Evolutionary conservation across 2,113 vertebrate species (phyloP), one percentile per base, ranked within the genome.

Genomic region (Pluvianellus socialis): DNA sequence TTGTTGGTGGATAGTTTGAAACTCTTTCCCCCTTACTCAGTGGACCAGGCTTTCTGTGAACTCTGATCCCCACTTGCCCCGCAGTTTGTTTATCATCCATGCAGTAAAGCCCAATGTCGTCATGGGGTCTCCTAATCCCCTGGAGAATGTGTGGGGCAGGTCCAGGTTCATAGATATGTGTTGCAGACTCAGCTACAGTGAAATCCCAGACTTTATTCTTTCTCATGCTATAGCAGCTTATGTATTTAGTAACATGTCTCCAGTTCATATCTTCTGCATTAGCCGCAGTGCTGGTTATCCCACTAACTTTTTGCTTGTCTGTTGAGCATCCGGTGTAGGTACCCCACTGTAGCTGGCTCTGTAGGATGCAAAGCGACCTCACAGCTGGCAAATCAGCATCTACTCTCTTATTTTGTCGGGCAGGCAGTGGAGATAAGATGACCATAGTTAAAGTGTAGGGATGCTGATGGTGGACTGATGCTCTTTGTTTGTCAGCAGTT

Each of bases 361-460:
- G 28, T 7, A 27, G 73, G 30, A 11, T 20, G 22, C 33, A 40
- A 27, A 91, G 19, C 22, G 52, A 18, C 22, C 30, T 68, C 30
- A 20, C 14, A 47, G 44, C 28, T 88, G 68, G 67, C 35, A 52
- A 61, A 91, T 44, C 42, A 66, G 38, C 14, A 21, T 17, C 12
- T 45, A 3, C 12, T 70, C 83, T 56, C 44, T 44, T 21, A 5
- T 49, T 75, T 68, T 79, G 2, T 33, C 38, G 19, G 11, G 6
- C 9, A 12, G 24, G 42, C 24, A 18, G 55, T 3, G 1, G 19
- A 17, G 9, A 32, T 49, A 28, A 86, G 71, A 58, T 35, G 33
- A 17, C 32, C 2, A 0, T 15, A 30, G 33, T 3, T 79, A 1
- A 62, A 63, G 19, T 14, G 12, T 14, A 52, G 44, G 14, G 17